phyloP scores from a whole-genome alignment of 2,797 vertebrate genomes.

The Enteromius trimaculatus region DNA sequence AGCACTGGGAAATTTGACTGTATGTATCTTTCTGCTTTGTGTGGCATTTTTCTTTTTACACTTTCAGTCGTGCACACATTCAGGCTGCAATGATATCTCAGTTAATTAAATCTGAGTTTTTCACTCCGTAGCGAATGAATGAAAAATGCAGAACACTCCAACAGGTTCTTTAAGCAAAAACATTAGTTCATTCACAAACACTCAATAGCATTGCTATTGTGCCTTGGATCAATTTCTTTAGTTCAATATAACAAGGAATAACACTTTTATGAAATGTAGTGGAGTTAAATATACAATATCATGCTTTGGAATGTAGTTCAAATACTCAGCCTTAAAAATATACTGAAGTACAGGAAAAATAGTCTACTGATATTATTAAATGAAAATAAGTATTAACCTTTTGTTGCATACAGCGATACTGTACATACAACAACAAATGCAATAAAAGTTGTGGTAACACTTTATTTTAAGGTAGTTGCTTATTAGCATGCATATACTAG shows the following conservation, averaged over 20 bases:
- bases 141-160: neutral
- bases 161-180: neutral
- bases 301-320: neutral
- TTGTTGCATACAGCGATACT: neutral
- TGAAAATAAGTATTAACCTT: neutral
- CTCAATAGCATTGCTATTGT: neutral
- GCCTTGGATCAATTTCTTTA: neutral
- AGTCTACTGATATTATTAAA: neutral
- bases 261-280: neutral
- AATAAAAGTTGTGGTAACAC: neutral
- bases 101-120: neutral
- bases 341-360: neutral
- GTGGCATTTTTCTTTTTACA: neutral
- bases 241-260: neutral
- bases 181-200: neutral
- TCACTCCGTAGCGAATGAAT: neutral
- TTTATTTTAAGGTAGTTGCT: no score
- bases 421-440: neutral
- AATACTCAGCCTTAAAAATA: neutral
- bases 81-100: neutral
- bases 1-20: neutral
- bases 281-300: neutral
- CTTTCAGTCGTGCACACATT: neutral
- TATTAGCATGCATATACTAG: no score
- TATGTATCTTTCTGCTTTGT: neutral